Evolutionary conservation across 1,140 invertebrate genomes (phyloP).

Genomic region (Holcopasites calliopsidis): DNA sequence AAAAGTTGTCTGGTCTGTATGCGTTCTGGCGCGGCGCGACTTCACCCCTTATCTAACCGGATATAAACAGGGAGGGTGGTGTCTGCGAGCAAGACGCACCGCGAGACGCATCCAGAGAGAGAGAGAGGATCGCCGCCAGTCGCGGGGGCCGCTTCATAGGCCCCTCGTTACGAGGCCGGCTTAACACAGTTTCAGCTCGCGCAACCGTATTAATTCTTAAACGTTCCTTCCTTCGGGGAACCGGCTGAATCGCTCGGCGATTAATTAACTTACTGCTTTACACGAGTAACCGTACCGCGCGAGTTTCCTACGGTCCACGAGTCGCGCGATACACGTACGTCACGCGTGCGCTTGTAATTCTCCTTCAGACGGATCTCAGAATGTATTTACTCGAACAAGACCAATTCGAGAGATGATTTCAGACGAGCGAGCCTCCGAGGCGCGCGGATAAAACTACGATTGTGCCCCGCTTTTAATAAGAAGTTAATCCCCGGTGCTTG

Average conservation of each 20-base stretch:
- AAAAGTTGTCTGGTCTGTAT: too few relatives aligned
- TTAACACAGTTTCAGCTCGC: background rate
- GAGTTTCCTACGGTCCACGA: too few relatives aligned
- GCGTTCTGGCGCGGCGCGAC: background rate
- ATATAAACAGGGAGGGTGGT: conserved; percentile 10
- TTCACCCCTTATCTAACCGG: conserved; percentile 24
- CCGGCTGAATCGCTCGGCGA: background rate
- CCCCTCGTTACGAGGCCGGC: conserved; percentile 5
- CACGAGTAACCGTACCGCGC: too few relatives aligned
- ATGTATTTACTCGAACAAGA: background rate
- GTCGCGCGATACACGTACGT: too few relatives aligned
- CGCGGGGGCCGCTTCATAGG: conserved; percentile 5
- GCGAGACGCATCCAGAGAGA: conserved; percentile 9
- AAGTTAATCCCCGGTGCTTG: background rate
- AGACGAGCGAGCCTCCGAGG: too few relatives aligned
- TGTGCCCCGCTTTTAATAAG: background rate
- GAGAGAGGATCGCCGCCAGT: background rate
- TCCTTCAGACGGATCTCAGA: too few relatives aligned
- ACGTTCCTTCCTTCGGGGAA: background rate
- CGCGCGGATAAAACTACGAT: too few relatives aligned
- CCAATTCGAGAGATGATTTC: too few relatives aligned
- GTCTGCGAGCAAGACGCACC: background rate
- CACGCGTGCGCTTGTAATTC: too few relatives aligned
- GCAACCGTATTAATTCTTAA: conserved; percentile 7
- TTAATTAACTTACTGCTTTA: background rate